Conservation (phyloP, 2,888 invertebrate genomes). For the Cephalotes varians region DNA sequence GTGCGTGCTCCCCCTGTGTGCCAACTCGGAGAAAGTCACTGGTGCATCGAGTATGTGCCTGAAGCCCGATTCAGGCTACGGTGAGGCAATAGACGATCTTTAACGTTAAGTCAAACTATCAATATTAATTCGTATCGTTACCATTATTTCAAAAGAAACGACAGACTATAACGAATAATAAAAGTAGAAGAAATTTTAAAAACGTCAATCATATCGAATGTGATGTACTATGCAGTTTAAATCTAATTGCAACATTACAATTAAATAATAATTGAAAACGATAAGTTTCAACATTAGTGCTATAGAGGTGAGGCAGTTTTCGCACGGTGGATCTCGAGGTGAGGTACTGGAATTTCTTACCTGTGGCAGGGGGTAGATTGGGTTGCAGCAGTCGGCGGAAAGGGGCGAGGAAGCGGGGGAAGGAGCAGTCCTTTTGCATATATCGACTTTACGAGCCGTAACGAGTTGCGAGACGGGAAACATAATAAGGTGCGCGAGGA, state of each 20-base stretch:
- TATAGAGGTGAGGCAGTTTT: slow-evolving; percentile 26
- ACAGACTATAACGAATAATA: not conserved
- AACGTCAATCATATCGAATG: not conserved
- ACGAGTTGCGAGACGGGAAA: slow-evolving; percentile 56
- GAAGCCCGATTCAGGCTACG: slow-evolving; percentile 33
- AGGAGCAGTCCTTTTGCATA: slow-evolving; percentile 65
- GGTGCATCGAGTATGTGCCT: slow-evolving; percentile 28
- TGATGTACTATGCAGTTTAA: not conserved
- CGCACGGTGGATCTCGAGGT: slow-evolving; percentile 52
- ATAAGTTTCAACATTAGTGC: not conserved
- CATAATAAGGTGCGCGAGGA: slow-evolving; percentile 65
- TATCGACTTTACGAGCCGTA: slow-evolving; percentile 72
- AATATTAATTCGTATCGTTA: not conserved
- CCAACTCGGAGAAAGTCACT: slow-evolving; percentile 44
- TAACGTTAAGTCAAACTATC: not conserved
- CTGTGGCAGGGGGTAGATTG: slow-evolving; percentile 53
- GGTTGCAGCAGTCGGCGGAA: slow-evolving; percentile 33
- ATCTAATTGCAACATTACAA: not conserved
- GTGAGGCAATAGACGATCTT: not conserved
- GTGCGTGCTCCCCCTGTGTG: slow-evolving; percentile 15
- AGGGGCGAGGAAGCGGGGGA: not conserved
- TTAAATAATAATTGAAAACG: not conserved
- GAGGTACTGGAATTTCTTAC: slow-evolving; percentile 66
- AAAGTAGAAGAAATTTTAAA: not conserved
- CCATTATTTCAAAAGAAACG: not conserved